Evolutionary conservation across 2,113 vertebrate genomes (phyloP), one percentile per base, ranked within the genome.

Genomic region (Apteryx owenii): DNA sequence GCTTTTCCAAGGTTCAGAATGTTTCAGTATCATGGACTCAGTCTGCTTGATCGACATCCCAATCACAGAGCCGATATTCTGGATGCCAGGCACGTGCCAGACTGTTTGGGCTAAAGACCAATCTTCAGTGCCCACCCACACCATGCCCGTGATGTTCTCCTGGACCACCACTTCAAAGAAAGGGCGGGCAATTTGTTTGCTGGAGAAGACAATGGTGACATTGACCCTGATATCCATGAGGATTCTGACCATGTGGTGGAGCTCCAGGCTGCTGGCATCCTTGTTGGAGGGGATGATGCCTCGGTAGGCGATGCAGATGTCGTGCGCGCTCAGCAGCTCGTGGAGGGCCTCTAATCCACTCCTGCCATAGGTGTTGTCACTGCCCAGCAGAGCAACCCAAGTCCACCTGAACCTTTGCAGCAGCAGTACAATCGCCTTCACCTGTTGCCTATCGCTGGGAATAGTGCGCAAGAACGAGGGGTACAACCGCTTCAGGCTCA

Each of bases 391-490:
- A 0, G 98, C 98, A 7, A 99, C 97, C 99, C 99, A 99, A 5
- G 93, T 97, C 99, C 99, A 99, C 4, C 94, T 29, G 4, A 99
- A 99, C 12, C 29, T 87, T 81, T 85, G 89, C 79, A 99, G 75
- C 77, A 99, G 97, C 17, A 54, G 92, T 62, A 98, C 76, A 20
- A 99, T 97, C 44, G 98, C 95, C 21, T 98, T 93, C n/a, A 98
- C 98, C 36, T 98, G 94, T 22, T 98, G 75, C 88, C 88, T 81
- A 80, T 99, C 98, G 0, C 98, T 98, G 81, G 98, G 98, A 12
- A 99, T 96, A 10, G 98, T 99, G 77, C 98, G 98, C 19, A 99
- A 80, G 87, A 99, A 99, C 0, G 99, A 99, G 0, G 99, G 98
- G 80, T 97, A 99, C 68, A 77, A 16, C 2, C 12, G 13, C 93